Evolutionary conservation across 2,113 vertebrate species (phyloP), one percentile per base, ranked within the genome.

Genomic region (Kryptolebias marmoratus): DNA sequence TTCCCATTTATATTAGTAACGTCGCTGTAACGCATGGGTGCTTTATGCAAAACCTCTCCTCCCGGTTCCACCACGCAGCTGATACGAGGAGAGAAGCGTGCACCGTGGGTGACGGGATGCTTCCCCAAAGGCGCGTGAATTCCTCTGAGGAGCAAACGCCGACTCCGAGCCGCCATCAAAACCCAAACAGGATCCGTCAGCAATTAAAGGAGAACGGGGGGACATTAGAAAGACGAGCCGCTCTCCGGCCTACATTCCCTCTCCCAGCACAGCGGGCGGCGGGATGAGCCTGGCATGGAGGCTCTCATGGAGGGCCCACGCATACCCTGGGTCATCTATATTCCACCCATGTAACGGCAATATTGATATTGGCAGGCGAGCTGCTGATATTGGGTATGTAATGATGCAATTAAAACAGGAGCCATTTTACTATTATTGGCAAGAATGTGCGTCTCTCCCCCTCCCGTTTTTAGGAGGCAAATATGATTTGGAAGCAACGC

Each of bases 321-420:
- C 91, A 87, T 84, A 91, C 93, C 87, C 89, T 86, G 91, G 93
- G 91, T 93, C 93, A 95, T 94, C 93, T 93, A 90, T 92, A 94
- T 93, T 94, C 93, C 87, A 90, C 92, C 91, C 92, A 91, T 93
- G 93, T 87, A 89, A 90, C 87, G 88, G 90, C 89, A 93, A 93
- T 95, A 94, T 95, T 93, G 94, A 93, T 94, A 94, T 94, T 95
- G 93, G 93, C 94, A 94, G 91, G 91, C 91, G 82, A 83, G 88
- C 86, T 88, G 88, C 91, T 94, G 93, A 94, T 94, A 95, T 93
- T 92, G 91, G 92, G 91, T 89, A 93, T 80, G 91, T 94, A 94
- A 94, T 93, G 94, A 94, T 92, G 93, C 93, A 93, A 95, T 94
- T 94, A 94, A 94, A 94, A 93, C 93, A 84, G 85, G 81, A 93